These are phyloP conservation scores for Geodia barretti DNA, from an alignment of 37 sponge, comb jelly and placozoan genomes.

Conservation along the genomic window DNA sequence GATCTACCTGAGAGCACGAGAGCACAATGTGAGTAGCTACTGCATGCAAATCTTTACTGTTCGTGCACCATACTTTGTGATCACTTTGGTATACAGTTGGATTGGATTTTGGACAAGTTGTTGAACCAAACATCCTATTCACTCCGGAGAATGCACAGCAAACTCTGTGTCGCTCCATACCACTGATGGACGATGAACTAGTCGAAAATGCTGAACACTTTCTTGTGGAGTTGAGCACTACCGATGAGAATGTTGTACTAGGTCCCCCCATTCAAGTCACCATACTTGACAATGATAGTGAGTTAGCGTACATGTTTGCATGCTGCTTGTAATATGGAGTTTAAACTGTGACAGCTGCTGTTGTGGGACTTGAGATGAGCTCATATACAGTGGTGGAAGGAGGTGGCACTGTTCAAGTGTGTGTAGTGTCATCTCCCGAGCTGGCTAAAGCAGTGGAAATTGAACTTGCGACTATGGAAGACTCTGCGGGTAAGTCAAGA, in stretches of 20 bases:
- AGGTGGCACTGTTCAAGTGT: neutral
- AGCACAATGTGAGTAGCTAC: neutral
- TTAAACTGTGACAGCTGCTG: too few relatives aligned
- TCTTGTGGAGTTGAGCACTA: neutral
- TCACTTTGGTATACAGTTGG: neutral
- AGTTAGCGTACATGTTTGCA: neutral
- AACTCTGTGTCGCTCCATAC: neutral
- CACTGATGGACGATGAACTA: neutral
- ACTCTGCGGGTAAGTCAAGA: too few relatives aligned
- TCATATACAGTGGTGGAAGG: neutral
- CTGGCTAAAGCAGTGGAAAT: neutral
- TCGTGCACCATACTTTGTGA: too few relatives aligned
- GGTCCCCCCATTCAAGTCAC: neutral
- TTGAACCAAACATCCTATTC: neutral
- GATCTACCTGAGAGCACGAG: neutral
- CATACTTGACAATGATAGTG: neutral
- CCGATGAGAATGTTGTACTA: neutral
- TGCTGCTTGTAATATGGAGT: too few relatives aligned
- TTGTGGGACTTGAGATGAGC: neutral
- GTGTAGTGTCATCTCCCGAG: neutral
- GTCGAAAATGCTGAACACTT: neutral
- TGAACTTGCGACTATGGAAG: neutral
- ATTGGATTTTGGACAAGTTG: neutral
- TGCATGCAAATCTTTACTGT: too few relatives aligned
- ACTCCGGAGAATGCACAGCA: neutral